phyloP scores from a whole-genome alignment of 2,797 vertebrate genomes.

The Neosilurus mollespiculum region DNA sequence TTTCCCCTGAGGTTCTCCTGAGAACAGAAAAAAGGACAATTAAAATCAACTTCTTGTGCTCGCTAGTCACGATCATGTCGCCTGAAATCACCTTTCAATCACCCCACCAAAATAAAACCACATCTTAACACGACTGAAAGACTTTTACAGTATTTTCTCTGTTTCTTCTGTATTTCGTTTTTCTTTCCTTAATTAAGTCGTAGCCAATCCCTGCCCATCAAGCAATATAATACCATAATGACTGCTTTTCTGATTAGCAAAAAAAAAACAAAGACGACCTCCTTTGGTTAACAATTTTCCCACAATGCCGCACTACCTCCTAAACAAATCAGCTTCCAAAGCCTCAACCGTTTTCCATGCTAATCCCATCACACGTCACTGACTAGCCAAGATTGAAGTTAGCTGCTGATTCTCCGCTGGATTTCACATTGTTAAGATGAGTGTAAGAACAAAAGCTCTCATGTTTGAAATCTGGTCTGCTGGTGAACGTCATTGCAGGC shows the following conservation, averaged over 20 bases:
- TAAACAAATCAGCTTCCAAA: neutral
- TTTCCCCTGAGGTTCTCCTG: conserved; percentile 82
- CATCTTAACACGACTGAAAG: neutral
- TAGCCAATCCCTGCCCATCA: too few species aligned
- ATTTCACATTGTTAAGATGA: too few species aligned
- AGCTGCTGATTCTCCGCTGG: too few species aligned
- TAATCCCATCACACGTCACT: neutral
- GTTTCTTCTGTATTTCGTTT: too few species aligned
- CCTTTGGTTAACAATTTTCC: neutral
- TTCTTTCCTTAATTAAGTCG: too few species aligned
- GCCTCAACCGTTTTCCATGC: neutral
- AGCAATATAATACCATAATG: too few species aligned
- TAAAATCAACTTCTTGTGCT: neutral
- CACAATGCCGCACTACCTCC: conserved; percentile 1
- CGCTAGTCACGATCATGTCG: neutral
- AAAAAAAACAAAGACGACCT: neutral
- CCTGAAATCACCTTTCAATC: neutral
- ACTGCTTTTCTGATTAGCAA: neutral
- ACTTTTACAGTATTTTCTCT: neutral
- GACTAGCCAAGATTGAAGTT: too few species aligned
- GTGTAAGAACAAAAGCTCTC: too few species aligned
- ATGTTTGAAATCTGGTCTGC: neutral
- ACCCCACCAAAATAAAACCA: neutral
- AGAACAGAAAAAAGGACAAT: conserved; percentile 12
- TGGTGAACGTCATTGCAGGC: too few species aligned